Evolutionary conservation across 2,888 invertebrate species (phyloP).

Genomic region (Microctonus hyperodae): DNA sequence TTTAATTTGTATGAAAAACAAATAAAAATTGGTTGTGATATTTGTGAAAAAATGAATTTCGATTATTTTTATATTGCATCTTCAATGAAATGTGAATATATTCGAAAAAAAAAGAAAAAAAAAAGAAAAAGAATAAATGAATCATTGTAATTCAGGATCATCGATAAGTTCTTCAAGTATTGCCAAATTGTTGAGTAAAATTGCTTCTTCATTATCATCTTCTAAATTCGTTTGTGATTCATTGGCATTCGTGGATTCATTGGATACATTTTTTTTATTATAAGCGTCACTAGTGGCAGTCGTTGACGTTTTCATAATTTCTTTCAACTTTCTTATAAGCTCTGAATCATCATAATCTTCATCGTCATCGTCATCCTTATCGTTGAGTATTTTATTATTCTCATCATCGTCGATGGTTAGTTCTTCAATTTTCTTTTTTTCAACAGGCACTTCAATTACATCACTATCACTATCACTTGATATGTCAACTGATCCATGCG

Average conservation of each 20-base stretch:
- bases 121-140: no score
- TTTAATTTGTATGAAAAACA: neutral
- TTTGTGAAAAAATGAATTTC: no score
- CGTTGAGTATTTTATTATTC: neutral
- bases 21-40: no score
- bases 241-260: neutral
- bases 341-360: neutral
- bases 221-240: neutral
- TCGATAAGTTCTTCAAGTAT: neutral
- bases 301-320: neutral
- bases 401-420: constrained; percentile 13
- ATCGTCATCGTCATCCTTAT: neutral
- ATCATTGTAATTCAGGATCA: constrained; percentile 2
- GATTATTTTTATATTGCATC: neutral
- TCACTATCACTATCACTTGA: constrained; percentile 17
- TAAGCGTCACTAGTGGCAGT: neutral
- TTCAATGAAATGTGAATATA: neutral
- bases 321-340: neutral
- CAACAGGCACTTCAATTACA: constrained; percentile 12
- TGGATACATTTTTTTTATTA: neutral
- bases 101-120: neutral
- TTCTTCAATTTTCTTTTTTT: constrained; percentile 7
- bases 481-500: neutral
- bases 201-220: neutral
- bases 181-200: neutral